Evolutionary conservation across 2,888 invertebrate genomes (phyloP).

Genomic region (Resseliella maxima): DNA sequence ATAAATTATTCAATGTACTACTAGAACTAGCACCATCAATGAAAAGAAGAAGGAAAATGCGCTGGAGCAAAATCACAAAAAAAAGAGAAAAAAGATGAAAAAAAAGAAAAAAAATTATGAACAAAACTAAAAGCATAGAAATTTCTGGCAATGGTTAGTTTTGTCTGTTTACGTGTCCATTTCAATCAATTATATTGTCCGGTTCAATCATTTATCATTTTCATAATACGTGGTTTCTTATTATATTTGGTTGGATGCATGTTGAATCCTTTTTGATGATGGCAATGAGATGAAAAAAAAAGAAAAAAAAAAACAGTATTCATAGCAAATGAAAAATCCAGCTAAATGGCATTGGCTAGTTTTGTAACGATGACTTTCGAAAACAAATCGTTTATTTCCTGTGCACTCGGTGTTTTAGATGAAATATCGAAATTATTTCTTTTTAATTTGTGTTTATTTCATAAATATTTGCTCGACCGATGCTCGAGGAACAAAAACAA

Average conservation of each 20-base stretch:
- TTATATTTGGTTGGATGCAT: slow-evolving; percentile 5
- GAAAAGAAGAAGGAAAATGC: too few relatives aligned
- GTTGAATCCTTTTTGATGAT: background rate
- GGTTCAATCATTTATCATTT: slow-evolving; percentile 45
- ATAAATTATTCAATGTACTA: slow-evolving; percentile 10
- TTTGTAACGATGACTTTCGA: slow-evolving; percentile 14
- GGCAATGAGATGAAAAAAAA: too few relatives aligned
- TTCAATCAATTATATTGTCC: slow-evolving; percentile 48
- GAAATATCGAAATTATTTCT: background rate
- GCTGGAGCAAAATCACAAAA: background rate
- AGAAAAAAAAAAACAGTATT: too few relatives aligned
- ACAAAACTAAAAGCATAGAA: background rate
- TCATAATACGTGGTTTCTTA: slow-evolving; percentile 11
- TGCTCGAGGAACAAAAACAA: too few relatives aligned
- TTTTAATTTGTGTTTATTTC: background rate
- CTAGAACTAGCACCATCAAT: background rate
- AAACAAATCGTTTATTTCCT: slow-evolving; percentile 38
- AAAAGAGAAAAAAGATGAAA: background rate
- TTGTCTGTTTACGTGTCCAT: slow-evolving; percentile 1
- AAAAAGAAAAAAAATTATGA: too few relatives aligned
- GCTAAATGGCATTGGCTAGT: background rate
- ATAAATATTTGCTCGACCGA: background rate
- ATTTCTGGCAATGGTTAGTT: background rate
- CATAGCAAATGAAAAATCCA: background rate
- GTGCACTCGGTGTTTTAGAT: background rate